These are phyloP conservation scores for Dicerorhinus sumatrensis DNA, from an alignment of 2,113 vertebrate genomes.

Conservation along the genomic window DNA sequence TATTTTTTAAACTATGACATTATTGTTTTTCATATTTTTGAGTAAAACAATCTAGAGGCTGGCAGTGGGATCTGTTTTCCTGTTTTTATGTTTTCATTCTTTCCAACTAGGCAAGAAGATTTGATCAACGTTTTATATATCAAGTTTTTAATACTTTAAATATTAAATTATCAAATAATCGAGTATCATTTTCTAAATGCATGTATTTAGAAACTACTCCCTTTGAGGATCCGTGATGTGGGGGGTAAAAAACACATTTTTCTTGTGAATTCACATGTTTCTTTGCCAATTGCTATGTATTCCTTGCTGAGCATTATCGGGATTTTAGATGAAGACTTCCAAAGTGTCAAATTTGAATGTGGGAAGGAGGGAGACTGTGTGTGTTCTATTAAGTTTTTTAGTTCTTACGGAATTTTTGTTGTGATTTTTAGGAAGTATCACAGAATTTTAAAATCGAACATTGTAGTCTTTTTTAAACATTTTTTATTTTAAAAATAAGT, in stretches of 20 bases:
- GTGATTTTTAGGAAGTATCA: background rate
- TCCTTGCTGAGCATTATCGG: background rate
- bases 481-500: background rate
- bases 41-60: background rate
- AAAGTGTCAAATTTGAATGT: background rate
- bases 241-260: background rate
- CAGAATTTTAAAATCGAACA: background rate
- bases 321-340: background rate
- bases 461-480: background rate
- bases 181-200: background rate
- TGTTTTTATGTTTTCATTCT: background rate
- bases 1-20: background rate
- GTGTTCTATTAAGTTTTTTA: background rate
- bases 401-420: background rate
- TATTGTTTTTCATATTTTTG: background rate
- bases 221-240: background rate
- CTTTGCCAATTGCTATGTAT: background rate
- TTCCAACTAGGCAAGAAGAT: background rate
- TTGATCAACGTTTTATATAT: background rate
- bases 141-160: background rate
- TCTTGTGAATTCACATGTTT: background rate
- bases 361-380: background rate
- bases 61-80: background rate
- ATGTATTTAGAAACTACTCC: background rate
- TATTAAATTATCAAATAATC: background rate